These are phyloP conservation scores for Ctenicera cuprea DNA, from an alignment of 2,888 invertebrate species.

Conservation along the genomic window DNA sequence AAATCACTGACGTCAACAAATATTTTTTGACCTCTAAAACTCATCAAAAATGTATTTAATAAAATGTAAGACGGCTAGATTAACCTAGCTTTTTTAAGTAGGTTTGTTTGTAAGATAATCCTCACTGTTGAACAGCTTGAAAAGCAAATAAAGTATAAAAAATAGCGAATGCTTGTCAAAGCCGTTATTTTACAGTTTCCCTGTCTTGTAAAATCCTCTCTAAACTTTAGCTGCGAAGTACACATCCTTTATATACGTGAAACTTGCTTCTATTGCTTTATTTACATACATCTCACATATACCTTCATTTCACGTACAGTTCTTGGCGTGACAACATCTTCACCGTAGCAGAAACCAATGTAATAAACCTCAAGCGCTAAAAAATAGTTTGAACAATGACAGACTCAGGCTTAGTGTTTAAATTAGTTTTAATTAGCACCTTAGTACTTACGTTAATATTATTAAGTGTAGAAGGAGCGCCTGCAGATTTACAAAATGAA, in stretches of 20 bases:
- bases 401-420: neutral
- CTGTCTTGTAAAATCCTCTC: no score
- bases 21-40: no score
- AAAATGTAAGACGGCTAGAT: no score
- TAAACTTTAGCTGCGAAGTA: conserved; percentile 3
- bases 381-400: conserved; percentile 7
- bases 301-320: conserved; percentile 33
- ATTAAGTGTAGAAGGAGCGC: conserved; percentile 30
- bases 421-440: neutral
- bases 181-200: no score
- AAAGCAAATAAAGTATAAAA: no score
- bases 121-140: no score
- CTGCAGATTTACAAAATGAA: conserved; percentile 19
- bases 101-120: no score
- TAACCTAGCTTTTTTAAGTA: no score
- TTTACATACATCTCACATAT: conserved; percentile 19
- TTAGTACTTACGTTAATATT: conserved; percentile 2
- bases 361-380: neutral
- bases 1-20: no score
- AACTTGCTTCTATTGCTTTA: conserved; percentile 27
- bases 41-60: no score
- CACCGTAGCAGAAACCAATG: neutral
- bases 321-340: conserved; percentile 31
- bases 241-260: conserved; percentile 1
- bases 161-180: no score